These are phyloP conservation scores for Harpalus rubripes DNA, from an alignment of 2,888 invertebrate genomes.

Conservation along the genomic window DNA sequence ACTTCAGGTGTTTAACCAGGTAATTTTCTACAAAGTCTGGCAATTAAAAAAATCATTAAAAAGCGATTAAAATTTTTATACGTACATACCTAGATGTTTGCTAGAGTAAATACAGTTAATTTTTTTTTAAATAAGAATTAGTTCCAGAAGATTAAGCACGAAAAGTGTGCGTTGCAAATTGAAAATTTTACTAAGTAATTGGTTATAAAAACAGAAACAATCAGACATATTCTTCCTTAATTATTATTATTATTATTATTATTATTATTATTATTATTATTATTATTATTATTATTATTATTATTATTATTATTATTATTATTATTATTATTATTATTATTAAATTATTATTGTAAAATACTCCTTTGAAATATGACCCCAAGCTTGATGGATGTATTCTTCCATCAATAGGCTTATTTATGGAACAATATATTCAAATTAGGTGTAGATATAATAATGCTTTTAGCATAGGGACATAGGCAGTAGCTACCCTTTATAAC, in stretches of 20 bases:
- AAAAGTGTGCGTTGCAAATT: not conserved
- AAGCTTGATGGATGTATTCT: not conserved
- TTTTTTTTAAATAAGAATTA: not conserved
- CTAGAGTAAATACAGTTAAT: constrained; percentile 17
- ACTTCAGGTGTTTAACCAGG: not conserved
- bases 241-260: too few relatives aligned
- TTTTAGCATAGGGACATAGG: not conserved
- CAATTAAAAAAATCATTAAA: constrained; percentile 47
- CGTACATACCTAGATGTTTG: not conserved
- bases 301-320: too few relatives aligned
- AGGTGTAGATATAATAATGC: constrained; percentile 13
- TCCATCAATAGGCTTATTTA: not conserved
- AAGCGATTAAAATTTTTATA: constrained; percentile 33
- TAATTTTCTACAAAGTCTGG: constrained; percentile 23
- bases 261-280: too few relatives aligned
- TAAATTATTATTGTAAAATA: too few relatives aligned
- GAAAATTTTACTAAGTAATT: constrained; percentile 4
- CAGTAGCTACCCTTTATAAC: not conserved
- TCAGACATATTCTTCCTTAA: too few relatives aligned
- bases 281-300: too few relatives aligned
- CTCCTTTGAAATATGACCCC: too few relatives aligned
- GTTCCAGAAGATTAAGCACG: not conserved
- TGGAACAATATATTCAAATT: constrained; percentile 23
- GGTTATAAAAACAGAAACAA: not conserved
- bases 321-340: too few relatives aligned